Percentiles rank a stretch among this genome's conserved stretches.
These are phyloP conservation scores for Gymnothorax reevesii DNA, from an alignment of 2,797 vertebrate genomes.

Conservation along the genomic window DNA sequence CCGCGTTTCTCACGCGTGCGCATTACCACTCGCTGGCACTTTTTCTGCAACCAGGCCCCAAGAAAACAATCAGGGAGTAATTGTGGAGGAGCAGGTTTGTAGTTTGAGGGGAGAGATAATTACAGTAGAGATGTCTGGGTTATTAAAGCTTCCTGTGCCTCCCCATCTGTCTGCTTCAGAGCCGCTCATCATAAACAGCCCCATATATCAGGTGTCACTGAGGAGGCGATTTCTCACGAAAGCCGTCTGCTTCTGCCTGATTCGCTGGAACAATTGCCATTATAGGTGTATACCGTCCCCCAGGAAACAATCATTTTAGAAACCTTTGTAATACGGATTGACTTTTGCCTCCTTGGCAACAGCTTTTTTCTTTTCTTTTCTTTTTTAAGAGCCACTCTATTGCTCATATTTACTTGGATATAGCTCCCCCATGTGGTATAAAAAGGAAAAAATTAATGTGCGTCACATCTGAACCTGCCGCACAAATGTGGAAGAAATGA, in stretches of 20 bases:
- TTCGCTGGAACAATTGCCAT: slow-evolving; percentile 34
- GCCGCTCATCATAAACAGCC: slow-evolving; percentile 8
- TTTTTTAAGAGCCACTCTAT: neutral
- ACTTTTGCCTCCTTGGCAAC: slow-evolving; percentile 20
- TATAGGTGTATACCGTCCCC: slow-evolving; percentile 32
- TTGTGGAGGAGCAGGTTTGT: slow-evolving; percentile 20
- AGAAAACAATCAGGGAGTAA: slow-evolving; percentile 20
- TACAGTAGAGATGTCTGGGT: slow-evolving; percentile 30
- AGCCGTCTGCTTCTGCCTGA: slow-evolving; percentile 26
- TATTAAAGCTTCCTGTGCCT: slow-evolving; percentile 29
- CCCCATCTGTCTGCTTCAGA: slow-evolving; percentile 31
- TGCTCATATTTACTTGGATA: slow-evolving; percentile 29
- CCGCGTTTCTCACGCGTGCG: neutral
- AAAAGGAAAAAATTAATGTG: neutral
- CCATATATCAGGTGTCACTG: slow-evolving; percentile 9
- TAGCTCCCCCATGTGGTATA: slow-evolving; percentile 36
- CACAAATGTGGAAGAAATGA: neutral
- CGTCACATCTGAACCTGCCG: neutral
- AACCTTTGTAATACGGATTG: slow-evolving; percentile 38
- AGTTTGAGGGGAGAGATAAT: slow-evolving; percentile 31
- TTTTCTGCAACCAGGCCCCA: slow-evolving; percentile 7
- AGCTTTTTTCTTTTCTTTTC: slow-evolving; percentile 30
- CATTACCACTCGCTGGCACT: neutral
- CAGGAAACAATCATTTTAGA: slow-evolving; percentile 47
- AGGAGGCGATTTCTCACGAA: slow-evolving; percentile 33